phyloP scores from a whole-genome alignment of 2,113 vertebrate genomes.

The rat (Rattus norvegicus) region GRCr8 NC_086026.1:20103001-20103500 shows the following conservation, averaged over 20 bases:
- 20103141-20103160: neutral
- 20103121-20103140: neutral
- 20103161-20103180: neutral
- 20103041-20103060: neutral
- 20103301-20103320: neutral
- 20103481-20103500: neutral
- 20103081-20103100: neutral
- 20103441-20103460: neutral
- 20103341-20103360: neutral
- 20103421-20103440: neutral
- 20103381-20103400: neutral
- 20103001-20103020: neutral
- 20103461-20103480: neutral
- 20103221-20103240: neutral
- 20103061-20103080: neutral
- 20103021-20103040: neutral
- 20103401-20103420: neutral
- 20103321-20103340: neutral
- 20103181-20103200: neutral
- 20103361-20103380: neutral
- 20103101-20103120: neutral
- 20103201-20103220: neutral
- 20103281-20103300: neutral
- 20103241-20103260: neutral
- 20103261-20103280: neutral